Base-by-base conservation (phyloP, 2,888 invertebrate species). In the Koerneria pararmatus region DNA sequence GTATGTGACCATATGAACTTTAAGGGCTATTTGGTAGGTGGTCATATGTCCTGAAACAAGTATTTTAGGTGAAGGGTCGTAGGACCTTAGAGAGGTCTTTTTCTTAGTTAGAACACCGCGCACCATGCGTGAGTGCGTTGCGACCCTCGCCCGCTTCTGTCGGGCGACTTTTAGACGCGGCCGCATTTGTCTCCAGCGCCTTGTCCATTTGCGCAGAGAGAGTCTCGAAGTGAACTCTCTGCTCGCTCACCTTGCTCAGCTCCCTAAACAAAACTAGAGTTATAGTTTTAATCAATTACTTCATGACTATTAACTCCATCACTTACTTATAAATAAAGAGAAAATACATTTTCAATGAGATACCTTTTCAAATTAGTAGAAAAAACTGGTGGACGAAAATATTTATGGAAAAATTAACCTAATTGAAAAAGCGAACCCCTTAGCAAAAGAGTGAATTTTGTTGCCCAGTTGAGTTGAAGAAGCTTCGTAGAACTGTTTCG, bases 71-170 rank as follows among this genome's bases (percentile, higher is more conserved):
- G n/a, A n/a, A n/a, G n/a, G n/a, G n/a, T n/a, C n/a, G n/a, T n/a
- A n/a, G n/a, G n/a, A n/a, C n/a, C n/a, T n/a, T n/a, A n/a, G n/a
- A n/a, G n/a, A n/a, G n/a, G n/a, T n/a, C n/a, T n/a, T n/a, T n/a
- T n/a, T n/a, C n/a, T n/a, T n/a, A n/a, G n/a, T n/a, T n/a, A n/a
- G n/a, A n/a, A n/a, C n/a, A n/a, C n/a, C n/a, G n/a, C n/a, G n/a
- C n/a, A n/a, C n/a, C n/a, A n/a, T n/a, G n/a, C n/a, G n/a, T n/a
- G n/a, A n/a, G n/a, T n/a, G n/a, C n/a, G n/a, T n/a, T n/a, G n/a
- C n/a, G n/a, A n/a, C n/a, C n/a, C n/a, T n/a, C n/a, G n/a, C 27
- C 94, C 94, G 69, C 35, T 29, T 64, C 64, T 1, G 41, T 15
- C 22, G 56, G 64, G 31, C 56, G 54, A 5, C 41, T 54, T 46